phyloP scores from a whole-genome alignment of 2,797 vertebrate genomes.

The Urocyon cinereoargenteus region DNA sequence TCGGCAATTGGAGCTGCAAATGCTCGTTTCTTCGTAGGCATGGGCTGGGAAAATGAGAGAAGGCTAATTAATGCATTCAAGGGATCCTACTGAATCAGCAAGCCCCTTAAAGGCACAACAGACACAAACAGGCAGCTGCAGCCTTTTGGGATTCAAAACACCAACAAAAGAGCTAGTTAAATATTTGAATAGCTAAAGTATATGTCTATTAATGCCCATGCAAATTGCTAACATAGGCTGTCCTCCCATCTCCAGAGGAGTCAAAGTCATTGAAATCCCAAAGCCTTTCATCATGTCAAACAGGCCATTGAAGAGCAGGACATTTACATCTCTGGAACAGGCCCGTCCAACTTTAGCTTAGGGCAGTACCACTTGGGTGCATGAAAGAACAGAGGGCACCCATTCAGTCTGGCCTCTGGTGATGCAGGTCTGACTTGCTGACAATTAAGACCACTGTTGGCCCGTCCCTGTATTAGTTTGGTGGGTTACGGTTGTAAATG shows the following conservation, averaged over 20 bases:
- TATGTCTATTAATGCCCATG: conserved; percentile 81
- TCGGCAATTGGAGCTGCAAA: conserved; percentile 72
- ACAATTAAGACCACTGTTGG: background rate
- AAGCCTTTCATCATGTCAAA: conserved; percentile 71
- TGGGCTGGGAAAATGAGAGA: conserved; percentile 65
- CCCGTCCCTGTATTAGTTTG: background rate
- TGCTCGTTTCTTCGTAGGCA: conserved; percentile 73
- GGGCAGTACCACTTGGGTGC: conserved; percentile 69
- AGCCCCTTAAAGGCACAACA: conserved; percentile 82
- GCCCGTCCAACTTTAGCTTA: conserved; percentile 57
- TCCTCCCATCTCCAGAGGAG: conserved; percentile 81
- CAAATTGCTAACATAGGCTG: conserved; percentile 82
- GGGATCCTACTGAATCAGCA: conserved; percentile 81
- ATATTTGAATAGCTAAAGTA: conserved; percentile 84
- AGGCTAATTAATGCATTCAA: conserved; percentile 80
- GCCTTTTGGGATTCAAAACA: conserved; percentile 81
- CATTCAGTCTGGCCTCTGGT: conserved; percentile 65
- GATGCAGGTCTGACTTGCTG: conserved; percentile 49
- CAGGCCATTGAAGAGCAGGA: conserved; percentile 53
- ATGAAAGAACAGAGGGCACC: conserved; percentile 44
- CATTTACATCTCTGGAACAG: conserved; percentile 70
- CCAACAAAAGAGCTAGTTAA: conserved; percentile 86
- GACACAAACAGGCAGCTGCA: conserved; percentile 86
- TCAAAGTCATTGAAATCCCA: conserved; percentile 77
- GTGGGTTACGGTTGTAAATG: conserved; percentile 34